These are phyloP conservation scores for Chrysolina haemoptera DNA, from an alignment of 2,888 invertebrate species.

Conservation along the genomic window DNA sequence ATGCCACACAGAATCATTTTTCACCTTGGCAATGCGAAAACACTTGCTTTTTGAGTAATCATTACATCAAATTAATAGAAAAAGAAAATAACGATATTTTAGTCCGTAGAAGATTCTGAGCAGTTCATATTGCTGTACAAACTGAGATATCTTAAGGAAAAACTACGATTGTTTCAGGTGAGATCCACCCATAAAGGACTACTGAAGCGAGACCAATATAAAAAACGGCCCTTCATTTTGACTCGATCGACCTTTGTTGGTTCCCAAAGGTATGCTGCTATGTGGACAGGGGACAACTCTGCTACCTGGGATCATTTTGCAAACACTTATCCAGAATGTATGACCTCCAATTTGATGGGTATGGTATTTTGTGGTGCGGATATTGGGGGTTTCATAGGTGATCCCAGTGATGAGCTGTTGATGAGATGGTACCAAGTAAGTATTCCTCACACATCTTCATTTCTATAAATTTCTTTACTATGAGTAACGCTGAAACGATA, in stretches of 20 bases:
- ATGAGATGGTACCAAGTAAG: constrained; percentile 78
- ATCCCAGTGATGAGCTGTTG: constrained; percentile 91
- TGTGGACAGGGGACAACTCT: constrained; percentile 98
- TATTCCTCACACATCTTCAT: not conserved
- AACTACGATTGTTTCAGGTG: constrained; percentile 66
- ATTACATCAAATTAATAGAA: too few relatives aligned
- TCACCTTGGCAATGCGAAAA: too few relatives aligned
- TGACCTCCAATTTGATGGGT: constrained; percentile 81
- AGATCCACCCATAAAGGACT: constrained; percentile 77
- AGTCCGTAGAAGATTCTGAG: too few relatives aligned
- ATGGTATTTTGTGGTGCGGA: constrained; percentile 95
- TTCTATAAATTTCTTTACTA: not conserved
- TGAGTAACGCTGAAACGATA: too few relatives aligned
- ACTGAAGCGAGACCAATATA: constrained; percentile 73
- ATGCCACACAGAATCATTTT: too few relatives aligned
- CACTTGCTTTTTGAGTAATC: too few relatives aligned
- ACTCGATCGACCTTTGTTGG: constrained; percentile 93
- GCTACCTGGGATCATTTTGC: constrained; percentile 94
- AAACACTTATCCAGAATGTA: constrained; percentile 90
- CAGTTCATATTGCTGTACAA: too few relatives aligned
- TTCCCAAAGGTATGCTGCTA: constrained; percentile 89
- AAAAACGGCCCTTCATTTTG: constrained; percentile 87
- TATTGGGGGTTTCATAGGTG: constrained; percentile 96
- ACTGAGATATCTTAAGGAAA: too few relatives aligned
- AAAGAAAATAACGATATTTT: too few relatives aligned